Conservation (phyloP, 2,113 vertebrate genomes). For the Gadus macrocephalus region DNA sequence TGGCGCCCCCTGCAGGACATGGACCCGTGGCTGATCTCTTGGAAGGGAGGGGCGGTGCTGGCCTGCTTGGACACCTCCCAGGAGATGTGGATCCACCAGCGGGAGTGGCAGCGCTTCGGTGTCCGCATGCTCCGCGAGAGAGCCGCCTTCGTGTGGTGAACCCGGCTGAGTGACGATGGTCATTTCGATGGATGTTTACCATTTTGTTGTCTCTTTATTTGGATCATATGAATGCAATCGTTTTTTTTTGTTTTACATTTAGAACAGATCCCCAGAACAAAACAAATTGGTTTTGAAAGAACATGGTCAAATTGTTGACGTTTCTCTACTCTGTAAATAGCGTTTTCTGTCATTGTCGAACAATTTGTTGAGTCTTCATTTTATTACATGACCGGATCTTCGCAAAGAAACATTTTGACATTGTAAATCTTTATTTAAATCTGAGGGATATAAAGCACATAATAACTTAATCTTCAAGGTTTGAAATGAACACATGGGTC, state of each 20-base stretch:
- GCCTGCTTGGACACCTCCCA: conserved; percentile 96
- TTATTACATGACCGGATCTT: too few relatives aligned
- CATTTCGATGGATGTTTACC: too few relatives aligned
- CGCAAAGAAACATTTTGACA: conserved; percentile 7
- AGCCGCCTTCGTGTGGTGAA: conserved; percentile 93
- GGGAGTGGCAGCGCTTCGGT: conserved; percentile 94
- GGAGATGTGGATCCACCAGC: conserved; percentile 95
- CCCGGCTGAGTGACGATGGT: too few relatives aligned
- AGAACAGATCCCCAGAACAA: too few relatives aligned
- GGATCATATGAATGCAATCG: too few relatives aligned
- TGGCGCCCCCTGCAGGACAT: conserved; percentile 76
- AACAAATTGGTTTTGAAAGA: too few relatives aligned
- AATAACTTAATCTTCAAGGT: conserved; percentile 1
- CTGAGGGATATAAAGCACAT: conserved; percentile 39
- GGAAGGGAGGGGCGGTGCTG: conserved; percentile 94
- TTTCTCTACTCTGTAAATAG: too few relatives aligned
- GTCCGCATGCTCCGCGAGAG: conserved; percentile 91
- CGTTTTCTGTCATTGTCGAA: too few relatives aligned
- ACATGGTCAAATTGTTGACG: too few relatives aligned
- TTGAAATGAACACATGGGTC: neutral
- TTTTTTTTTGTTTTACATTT: too few relatives aligned
- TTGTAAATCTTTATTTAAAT: conserved; percentile 35
- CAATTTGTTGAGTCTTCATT: too few relatives aligned
- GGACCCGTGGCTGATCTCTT: conserved; percentile 90
- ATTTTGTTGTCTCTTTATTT: too few relatives aligned